Conservation (phyloP, 2,888 invertebrate genomes). For the Thymelicus lineola region DNA sequence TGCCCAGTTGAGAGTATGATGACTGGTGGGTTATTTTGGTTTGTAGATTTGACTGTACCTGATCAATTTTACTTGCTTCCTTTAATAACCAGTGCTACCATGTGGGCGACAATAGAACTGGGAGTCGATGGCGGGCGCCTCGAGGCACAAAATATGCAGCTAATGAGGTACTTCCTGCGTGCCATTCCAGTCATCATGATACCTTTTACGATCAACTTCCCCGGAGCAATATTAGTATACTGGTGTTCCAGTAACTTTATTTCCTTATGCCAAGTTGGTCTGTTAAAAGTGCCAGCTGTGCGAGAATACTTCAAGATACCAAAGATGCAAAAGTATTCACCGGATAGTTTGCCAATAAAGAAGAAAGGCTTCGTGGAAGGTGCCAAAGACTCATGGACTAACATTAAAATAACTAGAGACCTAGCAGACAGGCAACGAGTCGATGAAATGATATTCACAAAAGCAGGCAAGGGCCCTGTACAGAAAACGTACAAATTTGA, state of each 20-base stretch:
- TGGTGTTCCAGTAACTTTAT: conserved; percentile 96
- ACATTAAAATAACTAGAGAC: conserved; percentile 91
- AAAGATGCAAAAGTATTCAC: conserved; percentile 80
- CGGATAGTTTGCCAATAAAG: conserved; percentile 86
- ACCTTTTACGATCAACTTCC: conserved; percentile 94
- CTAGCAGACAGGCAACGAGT: conserved; percentile 90
- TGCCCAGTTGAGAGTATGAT: conserved; percentile 96
- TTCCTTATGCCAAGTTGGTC: conserved; percentile 91
- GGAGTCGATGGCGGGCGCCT: conserved; percentile 91
- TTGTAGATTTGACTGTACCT: conserved; percentile 94
- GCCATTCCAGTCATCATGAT: conserved; percentile 92
- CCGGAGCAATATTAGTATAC: conserved; percentile 94
- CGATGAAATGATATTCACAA: conserved; percentile 92
- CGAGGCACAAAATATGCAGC: conserved; percentile 87
- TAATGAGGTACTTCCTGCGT: conserved; percentile 90
- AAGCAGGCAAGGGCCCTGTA: conserved; percentile 94
- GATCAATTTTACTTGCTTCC: conserved; percentile 97
- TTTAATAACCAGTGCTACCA: conserved; percentile 92
- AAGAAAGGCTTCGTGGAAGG: conserved; percentile 92
- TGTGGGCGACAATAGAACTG: conserved; percentile 92
- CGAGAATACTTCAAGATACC: conserved; percentile 92
- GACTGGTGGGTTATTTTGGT: conserved; percentile 96
- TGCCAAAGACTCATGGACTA: conserved; percentile 92
- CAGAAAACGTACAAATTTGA: conserved; percentile 95
- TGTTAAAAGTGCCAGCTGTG: conserved; percentile 91